phyloP scores from a whole-genome alignment of 1,140 invertebrate genomes.

The Ceratina australensis region DNA sequence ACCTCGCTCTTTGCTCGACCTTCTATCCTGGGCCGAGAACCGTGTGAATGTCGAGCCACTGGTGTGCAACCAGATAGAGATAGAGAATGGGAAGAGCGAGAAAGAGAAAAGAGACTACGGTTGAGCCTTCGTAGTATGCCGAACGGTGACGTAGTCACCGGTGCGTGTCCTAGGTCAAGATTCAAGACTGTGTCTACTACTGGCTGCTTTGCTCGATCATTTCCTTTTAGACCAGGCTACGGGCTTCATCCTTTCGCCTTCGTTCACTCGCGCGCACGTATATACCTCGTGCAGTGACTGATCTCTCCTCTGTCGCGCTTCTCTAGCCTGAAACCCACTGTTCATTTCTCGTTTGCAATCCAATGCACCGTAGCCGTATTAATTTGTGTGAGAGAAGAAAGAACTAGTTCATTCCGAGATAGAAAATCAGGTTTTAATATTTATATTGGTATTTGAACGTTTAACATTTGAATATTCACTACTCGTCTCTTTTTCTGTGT shows the following conservation, averaged over 20 bases:
- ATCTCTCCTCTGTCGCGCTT: not conserved
- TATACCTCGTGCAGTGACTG: constrained; percentile 33
- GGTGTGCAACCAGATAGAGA: constrained; percentile 7
- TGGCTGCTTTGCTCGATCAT: constrained; percentile 30
- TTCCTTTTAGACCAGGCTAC: constrained; percentile 59
- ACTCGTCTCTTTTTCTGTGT: not conserved
- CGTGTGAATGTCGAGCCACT: constrained; percentile 56
- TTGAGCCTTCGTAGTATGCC: constrained; percentile 65
- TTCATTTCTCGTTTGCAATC: no score
- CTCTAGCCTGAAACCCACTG: not conserved
- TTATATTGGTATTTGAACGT: no score
- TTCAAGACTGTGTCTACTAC: constrained; percentile 70
- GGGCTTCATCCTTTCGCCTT: constrained; percentile 60
- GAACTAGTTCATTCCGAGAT: no score
- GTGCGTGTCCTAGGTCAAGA: constrained; percentile 79
- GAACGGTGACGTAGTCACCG: constrained; percentile 73
- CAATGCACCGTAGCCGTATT: no score
- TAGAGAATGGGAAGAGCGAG: constrained; percentile 15
- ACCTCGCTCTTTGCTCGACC: constrained; percentile 46
- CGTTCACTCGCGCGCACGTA: constrained; percentile 21
- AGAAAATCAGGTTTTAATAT: no score
- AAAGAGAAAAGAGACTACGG: not conserved
- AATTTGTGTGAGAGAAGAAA: no score
- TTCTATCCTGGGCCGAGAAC: constrained; percentile 50
- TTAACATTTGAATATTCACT: constrained; percentile 20